phyloP scores from a whole-genome alignment of 1,140 invertebrate genomes.

The Chrysopa pallens region DNA sequence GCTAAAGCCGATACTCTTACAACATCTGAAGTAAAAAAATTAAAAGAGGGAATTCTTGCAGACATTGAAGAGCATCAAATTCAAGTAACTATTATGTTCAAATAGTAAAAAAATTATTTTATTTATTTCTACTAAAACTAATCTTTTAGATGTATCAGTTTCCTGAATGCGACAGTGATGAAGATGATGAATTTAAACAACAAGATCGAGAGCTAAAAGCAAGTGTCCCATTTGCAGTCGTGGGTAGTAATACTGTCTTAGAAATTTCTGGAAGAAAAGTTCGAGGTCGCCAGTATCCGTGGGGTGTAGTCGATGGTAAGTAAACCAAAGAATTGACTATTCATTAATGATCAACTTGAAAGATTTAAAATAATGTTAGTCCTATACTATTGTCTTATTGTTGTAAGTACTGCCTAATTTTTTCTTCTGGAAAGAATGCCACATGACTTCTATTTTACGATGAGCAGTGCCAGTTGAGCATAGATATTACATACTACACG shows the following conservation, averaged over 20 bases:
- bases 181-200: conserved; percentile 84
- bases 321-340: neutral
- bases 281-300: conserved; percentile 87
- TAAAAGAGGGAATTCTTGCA: conserved; percentile 69
- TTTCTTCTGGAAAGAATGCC: no score
- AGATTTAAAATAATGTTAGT: no score
- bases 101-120: no score
- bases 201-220: conserved; percentile 80
- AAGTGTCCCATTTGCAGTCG: conserved; percentile 89
- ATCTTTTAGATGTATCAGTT: conserved; percentile 78
- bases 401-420: no score
- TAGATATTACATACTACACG: no score
- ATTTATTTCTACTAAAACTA: neutral
- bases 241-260: conserved; percentile 87
- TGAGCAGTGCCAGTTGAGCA: no score
- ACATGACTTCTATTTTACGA: no score
- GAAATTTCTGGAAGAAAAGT: conserved; percentile 81
- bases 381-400: no score
- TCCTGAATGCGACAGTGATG: conserved; percentile 86
- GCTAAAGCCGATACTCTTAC: conserved; percentile 96
- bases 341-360: neutral
- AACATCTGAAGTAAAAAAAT: conserved; percentile 64
- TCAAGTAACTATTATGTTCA: conserved; percentile 32
- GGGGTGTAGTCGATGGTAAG: conserved; percentile 89
- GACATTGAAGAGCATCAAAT: conserved; percentile 70